phyloP scores from a whole-genome alignment of 2,113 vertebrate species.

The Tiliqua scincoides region DNA sequence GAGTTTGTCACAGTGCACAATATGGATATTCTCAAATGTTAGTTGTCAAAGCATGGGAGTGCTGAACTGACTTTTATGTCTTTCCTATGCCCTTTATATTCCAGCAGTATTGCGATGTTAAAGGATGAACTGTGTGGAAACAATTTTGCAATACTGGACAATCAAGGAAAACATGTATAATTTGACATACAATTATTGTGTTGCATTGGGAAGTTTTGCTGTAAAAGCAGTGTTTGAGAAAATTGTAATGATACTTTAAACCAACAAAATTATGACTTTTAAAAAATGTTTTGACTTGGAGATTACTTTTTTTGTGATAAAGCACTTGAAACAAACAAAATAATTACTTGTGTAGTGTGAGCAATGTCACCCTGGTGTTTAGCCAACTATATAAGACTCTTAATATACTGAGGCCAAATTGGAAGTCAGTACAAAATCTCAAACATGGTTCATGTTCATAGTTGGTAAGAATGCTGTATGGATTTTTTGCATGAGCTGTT shows the following conservation, averaged over 20 bases:
- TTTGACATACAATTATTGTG: neutral
- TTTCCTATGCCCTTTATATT: too few relatives aligned
- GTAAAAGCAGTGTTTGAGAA: too few relatives aligned
- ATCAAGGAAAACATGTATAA: neutral
- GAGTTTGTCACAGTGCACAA: too few relatives aligned
- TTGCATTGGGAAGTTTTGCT: neutral
- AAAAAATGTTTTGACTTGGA: neutral
- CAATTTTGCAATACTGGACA: neutral
- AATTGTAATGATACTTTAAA: too few relatives aligned
- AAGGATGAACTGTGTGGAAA: too few relatives aligned
- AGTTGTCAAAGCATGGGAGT: too few relatives aligned
- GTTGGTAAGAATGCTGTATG: neutral
- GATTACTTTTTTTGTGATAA: neutral
- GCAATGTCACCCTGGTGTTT: neutral
- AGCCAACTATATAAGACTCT: neutral
- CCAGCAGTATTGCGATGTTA: too few relatives aligned
- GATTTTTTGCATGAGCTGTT: constrained; percentile 19
- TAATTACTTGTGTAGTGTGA: neutral
- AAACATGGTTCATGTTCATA: neutral
- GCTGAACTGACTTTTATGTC: too few relatives aligned
- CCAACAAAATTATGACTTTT: neutral
- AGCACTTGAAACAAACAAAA: neutral
- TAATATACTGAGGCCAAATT: neutral
- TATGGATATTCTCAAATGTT: too few relatives aligned
- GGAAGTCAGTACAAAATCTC: neutral